Base-by-base conservation (phyloP, 2,888 invertebrate genomes). In the Sussaba pulchella region DNA sequence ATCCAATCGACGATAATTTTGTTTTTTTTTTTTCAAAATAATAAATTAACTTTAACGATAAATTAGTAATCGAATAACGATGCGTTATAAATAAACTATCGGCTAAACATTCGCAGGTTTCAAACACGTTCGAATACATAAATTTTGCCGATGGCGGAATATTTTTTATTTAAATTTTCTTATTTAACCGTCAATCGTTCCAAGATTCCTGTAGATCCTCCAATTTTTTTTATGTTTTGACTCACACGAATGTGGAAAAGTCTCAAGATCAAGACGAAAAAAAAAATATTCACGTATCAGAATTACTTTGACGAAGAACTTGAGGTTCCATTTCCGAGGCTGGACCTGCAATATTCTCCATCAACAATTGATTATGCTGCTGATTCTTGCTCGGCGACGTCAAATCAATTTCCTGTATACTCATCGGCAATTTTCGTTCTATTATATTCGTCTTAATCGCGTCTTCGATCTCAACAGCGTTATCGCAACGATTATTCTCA, bases 381-480 rank as follows among this genome's bases (percentile, higher is more conserved):
- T 71, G 78, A 21, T 74, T 66, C 64, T 78, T 78, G 41, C 57
- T 70, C 36, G 81, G 78, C 45, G 81, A 78, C 12, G 78, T 78
- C 59, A 78, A 45, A 45, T 87, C 87, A 19, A 86, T 83, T 78
- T 84, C 85, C 26, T 86, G 83, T 73, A 84, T 78, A 24, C 70
- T 72, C 41, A 80, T 21, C 41, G 82, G 36, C 45, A 84, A 83
- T 80, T 87, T 90, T 8, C 88, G 83, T 63, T 89, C 89, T 31
- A 91, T 91, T 17, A 91, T 87, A 81, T 90, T 90, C 4, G 88
- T 87, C 43, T 90, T 87, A 50, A 90, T 89, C 52, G 88, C 89
- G 47, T 91, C 90, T 24, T 91, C 91, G 36, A 91, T 88, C 66
- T 89, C 89, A 8, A 88, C 45, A 8, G 81, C 21, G 12, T 89